These are phyloP conservation scores for Xestia xanthographa DNA, from an alignment of 2,888 invertebrate genomes.

Conservation along the genomic window DNA sequence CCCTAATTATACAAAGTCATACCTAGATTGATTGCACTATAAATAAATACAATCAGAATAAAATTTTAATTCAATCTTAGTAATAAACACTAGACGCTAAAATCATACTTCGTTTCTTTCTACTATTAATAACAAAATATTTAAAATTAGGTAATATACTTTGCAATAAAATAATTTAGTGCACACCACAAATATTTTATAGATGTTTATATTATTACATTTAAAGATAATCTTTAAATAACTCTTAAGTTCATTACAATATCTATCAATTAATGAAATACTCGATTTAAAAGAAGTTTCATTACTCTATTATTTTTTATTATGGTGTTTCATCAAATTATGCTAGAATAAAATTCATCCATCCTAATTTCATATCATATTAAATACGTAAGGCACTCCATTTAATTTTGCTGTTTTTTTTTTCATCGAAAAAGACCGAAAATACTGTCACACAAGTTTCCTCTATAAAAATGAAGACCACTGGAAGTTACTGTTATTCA, in stretches of 20 bases:
- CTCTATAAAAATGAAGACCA: conserved; percentile 86
- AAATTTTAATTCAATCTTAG: conserved; percentile 56
- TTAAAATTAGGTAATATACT: conserved; percentile 64
- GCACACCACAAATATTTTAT: conserved; percentile 74
- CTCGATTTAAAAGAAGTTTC: conserved; percentile 84
- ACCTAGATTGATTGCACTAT: conserved; percentile 60
- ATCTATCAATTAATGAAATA: conserved; percentile 84
- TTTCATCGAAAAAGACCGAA: conserved; percentile 86
- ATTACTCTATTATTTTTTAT: conserved; percentile 88
- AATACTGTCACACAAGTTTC: conserved; percentile 80
- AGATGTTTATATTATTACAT: conserved; percentile 69
- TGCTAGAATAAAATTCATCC: conserved; percentile 90
- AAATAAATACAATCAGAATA: conserved; percentile 65
- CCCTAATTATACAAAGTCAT: conserved; percentile 55
- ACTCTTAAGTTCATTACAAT: conserved; percentile 83
- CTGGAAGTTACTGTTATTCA: conserved; percentile 84
- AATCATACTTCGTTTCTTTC: conserved; percentile 60
- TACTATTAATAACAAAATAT: conserved; percentile 68
- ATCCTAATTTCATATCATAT: conserved; percentile 89
- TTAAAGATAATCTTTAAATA: conserved; percentile 78
- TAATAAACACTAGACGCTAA: conserved; percentile 59
- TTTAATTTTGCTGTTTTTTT: conserved; percentile 88
- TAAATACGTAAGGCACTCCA: conserved; percentile 91
- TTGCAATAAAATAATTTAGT: conserved; percentile 71
- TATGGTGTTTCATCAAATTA: conserved; percentile 90